Conservation (phyloP, 2,113 vertebrate genomes). For the Dipodomys merriami region DNA sequence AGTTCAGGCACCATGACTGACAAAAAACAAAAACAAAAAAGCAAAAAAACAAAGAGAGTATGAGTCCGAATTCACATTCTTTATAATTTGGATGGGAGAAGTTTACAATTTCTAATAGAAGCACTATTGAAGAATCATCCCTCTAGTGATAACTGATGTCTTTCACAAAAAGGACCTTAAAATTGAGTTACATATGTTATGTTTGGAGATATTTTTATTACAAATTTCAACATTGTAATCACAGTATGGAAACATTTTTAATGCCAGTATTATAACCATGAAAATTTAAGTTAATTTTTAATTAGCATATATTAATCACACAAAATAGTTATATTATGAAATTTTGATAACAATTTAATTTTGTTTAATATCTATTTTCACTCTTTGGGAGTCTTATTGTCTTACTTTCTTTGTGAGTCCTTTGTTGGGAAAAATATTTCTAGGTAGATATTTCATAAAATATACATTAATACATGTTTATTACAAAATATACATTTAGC, state of each 20-base stretch:
- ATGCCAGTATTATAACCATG: background rate
- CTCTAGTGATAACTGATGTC: conserved; percentile 7
- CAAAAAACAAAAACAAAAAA: too few relatives aligned
- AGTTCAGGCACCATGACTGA: too few relatives aligned
- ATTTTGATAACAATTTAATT: background rate
- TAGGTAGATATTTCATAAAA: background rate
- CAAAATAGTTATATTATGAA: background rate
- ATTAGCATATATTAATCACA: background rate
- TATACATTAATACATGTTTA: too few relatives aligned
- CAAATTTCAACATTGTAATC: conserved; percentile 14
- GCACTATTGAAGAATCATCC: conserved; percentile 1
- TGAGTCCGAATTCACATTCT: background rate
- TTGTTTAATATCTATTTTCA: conserved; percentile 21
- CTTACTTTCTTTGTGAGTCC: background rate
- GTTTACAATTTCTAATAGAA: conserved; percentile 24
- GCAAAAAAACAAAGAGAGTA: background rate
- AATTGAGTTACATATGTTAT: background rate
- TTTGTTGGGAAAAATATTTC: conserved; percentile 43
- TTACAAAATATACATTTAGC: background rate
- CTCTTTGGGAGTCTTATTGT: background rate
- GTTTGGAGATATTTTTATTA: conserved; percentile 15
- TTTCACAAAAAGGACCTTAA: conserved; percentile 22
- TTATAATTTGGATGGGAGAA: background rate
- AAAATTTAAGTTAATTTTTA: background rate
- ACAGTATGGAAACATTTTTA: conserved; percentile 32